Percentiles rank a stretch among this genome's conserved stretches.
Conservation (phyloP, 1,140 invertebrate species). For the Lerema accius region DNA sequence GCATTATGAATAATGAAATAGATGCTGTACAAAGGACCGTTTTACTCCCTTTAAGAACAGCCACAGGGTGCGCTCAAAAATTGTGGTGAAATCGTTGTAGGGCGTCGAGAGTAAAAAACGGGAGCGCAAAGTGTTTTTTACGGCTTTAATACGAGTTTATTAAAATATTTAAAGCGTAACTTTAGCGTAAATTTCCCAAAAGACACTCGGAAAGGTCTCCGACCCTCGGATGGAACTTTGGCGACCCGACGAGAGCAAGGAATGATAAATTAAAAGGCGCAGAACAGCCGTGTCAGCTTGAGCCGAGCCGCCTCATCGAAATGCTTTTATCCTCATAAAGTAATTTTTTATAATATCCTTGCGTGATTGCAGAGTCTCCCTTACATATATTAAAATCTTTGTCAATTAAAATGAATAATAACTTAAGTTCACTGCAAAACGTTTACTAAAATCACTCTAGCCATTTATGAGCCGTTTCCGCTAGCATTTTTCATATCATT, state of each 20-base stretch:
- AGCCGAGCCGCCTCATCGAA: constrained; percentile 50
- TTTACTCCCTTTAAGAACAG: constrained; percentile 39
- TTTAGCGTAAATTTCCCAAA: constrained; percentile 77
- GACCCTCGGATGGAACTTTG: constrained; percentile 61
- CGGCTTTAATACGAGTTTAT: constrained; percentile 80
- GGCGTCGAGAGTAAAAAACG: constrained; percentile 70
- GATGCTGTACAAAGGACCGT: constrained; percentile 53
- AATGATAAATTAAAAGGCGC: constrained; percentile 76
- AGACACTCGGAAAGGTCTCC: constrained; percentile 68
- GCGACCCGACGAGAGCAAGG: constrained; percentile 54
- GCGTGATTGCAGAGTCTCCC: too few species aligned
- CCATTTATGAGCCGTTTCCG: too few species aligned
- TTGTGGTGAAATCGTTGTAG: constrained; percentile 57
- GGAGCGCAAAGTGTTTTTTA: constrained; percentile 77
- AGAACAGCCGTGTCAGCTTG: constrained; percentile 52
- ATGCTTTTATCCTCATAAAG: constrained; percentile 38
- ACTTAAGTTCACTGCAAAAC: too few species aligned
- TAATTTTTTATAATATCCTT: constrained; percentile 5
- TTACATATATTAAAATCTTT: too few species aligned
- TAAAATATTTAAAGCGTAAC: constrained; percentile 81
- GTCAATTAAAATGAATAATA: too few species aligned
- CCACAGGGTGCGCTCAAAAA: constrained; percentile 53
- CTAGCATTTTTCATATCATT: too few species aligned
- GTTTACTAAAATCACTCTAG: too few species aligned
- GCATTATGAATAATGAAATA: constrained; percentile 78